phyloP scores from a whole-genome alignment of 2,888 invertebrate genomes.

The Drosophila tripunctata region DNA sequence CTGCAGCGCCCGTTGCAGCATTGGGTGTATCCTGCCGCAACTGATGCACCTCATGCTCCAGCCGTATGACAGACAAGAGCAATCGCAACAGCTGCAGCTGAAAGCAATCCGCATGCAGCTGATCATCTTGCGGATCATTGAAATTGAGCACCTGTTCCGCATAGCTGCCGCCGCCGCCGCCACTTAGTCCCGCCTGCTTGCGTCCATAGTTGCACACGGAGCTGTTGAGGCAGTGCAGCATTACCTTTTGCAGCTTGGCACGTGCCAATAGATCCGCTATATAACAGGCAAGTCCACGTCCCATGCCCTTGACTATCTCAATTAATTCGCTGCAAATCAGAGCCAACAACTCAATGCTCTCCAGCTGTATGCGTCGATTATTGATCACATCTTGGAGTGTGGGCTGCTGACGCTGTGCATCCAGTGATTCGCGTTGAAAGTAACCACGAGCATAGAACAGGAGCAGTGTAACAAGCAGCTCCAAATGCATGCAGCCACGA shows the following conservation, averaged over 20 bases:
- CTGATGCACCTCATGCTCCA: conserved; percentile 89
- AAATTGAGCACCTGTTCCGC: conserved; percentile 91
- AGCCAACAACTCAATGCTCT: conserved; percentile 90
- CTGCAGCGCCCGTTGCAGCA: no score
- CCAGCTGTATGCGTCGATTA: conserved; percentile 91
- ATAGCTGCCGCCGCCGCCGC: conserved; percentile 84
- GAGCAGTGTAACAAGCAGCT: conserved; percentile 90
- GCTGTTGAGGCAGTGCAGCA: conserved; percentile 91
- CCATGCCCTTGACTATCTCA: conserved; percentile 90
- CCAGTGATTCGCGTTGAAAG: conserved; percentile 81
- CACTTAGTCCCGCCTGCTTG: conserved; percentile 16
- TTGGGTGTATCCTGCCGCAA: conserved; percentile 84
- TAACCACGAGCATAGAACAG: conserved; percentile 92
- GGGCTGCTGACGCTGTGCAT: conserved; percentile 85
- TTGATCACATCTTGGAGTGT: conserved; percentile 89
- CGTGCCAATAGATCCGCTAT: conserved; percentile 90
- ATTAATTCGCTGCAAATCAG: conserved; percentile 90
- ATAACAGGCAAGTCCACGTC: conserved; percentile 90
- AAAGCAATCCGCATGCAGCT: conserved; percentile 88
- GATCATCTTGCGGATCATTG: conserved; percentile 88
- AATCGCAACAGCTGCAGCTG: conserved; percentile 89
- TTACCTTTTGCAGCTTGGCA: conserved; percentile 93
- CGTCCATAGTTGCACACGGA: conserved; percentile 85
- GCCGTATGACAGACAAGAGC: conserved; percentile 89
- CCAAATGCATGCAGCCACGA: conserved; percentile 92